Percentiles rank a stretch among this genome's conserved stretches.
phyloP scores from a whole-genome alignment of 2,888 invertebrate species.

The Dicyrtoma fusca region DNA sequence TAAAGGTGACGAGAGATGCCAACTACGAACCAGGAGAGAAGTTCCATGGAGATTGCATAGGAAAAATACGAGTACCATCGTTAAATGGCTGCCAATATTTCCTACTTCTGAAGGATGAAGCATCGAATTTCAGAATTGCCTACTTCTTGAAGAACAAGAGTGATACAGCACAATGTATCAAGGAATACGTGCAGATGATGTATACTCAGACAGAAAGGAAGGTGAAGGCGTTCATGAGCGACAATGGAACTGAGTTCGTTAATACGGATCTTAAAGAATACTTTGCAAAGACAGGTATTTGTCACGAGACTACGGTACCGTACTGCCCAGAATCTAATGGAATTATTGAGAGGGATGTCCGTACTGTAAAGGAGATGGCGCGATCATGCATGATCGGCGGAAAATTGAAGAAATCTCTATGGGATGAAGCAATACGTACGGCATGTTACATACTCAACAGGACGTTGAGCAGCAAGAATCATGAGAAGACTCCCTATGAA shows the following conservation, averaged over 20 bases:
- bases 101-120: conserved; percentile 10
- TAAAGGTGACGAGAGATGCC: too few relatives aligned
- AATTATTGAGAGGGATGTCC: conserved; percentile 57
- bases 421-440: conserved; percentile 59
- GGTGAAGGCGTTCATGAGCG: conserved; percentile 45
- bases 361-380: conserved; percentile 57
- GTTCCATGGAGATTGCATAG: conserved; percentile 7
- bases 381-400: conserved; percentile 57
- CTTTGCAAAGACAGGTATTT: conserved; percentile 51
- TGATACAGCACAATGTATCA: background rate
- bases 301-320: conserved; percentile 53
- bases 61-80: conserved; percentile 18
- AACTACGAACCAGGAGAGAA: conserved; percentile 21
- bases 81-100: too few relatives aligned
- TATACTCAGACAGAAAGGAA: conserved; percentile 2
- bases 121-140: background rate
- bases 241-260: conserved; percentile 55
- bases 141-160: background rate
- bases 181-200: background rate
- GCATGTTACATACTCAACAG: conserved; percentile 58
- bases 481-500: conserved; percentile 51
- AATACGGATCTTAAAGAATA: conserved; percentile 44
- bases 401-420: conserved; percentile 56
- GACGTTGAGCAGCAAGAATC: conserved; percentile 39
- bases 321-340: conserved; percentile 52